Percentiles rank a stretch among this genome's conserved stretches.
phyloP scores from a whole-genome alignment of 2,797 vertebrate genomes.

The Miichthys miiuy region DNA sequence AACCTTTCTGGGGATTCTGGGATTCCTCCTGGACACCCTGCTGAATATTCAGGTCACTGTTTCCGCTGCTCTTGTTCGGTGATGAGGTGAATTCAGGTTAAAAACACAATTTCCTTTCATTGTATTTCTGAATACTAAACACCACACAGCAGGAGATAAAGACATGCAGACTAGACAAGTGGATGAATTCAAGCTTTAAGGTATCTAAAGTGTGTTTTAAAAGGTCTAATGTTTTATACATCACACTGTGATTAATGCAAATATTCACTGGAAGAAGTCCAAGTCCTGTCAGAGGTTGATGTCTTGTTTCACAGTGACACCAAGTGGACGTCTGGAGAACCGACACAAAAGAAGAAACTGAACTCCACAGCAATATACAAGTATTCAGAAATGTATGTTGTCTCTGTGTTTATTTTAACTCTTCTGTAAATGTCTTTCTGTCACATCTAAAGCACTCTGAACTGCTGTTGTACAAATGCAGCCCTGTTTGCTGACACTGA shows the following conservation, averaged over 20 bases:
- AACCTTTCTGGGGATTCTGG: neutral
- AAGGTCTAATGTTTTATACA: slow-evolving; percentile 2
- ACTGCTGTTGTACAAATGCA: too few relatives aligned
- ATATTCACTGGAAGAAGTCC: neutral
- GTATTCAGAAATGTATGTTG: too few relatives aligned
- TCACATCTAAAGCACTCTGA: too few relatives aligned
- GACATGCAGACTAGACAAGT: neutral
- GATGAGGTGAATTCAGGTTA: slow-evolving; percentile 34
- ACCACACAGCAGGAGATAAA: slow-evolving; percentile 3
- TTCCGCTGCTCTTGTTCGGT: neutral
- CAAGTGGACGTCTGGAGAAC: slow-evolving; percentile 44
- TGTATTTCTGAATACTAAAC: slow-evolving; percentile 12
- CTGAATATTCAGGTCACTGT: slow-evolving; percentile 26
- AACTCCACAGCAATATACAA: too few relatives aligned
- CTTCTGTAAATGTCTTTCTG: too few relatives aligned
- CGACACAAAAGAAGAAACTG: neutral
- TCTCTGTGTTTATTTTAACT: too few relatives aligned
- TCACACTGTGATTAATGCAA: neutral
- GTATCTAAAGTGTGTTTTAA: slow-evolving; percentile 13
- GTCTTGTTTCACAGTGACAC: slow-evolving; percentile 46
- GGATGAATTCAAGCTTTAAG: neutral
- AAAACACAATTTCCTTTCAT: neutral
- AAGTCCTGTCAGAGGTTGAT: neutral
- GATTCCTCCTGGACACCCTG: neutral
- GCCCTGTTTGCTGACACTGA: too few relatives aligned